Evolutionary conservation across 2,113 vertebrate species (phyloP).

Genomic region (Crypturellus undulatus): DNA sequence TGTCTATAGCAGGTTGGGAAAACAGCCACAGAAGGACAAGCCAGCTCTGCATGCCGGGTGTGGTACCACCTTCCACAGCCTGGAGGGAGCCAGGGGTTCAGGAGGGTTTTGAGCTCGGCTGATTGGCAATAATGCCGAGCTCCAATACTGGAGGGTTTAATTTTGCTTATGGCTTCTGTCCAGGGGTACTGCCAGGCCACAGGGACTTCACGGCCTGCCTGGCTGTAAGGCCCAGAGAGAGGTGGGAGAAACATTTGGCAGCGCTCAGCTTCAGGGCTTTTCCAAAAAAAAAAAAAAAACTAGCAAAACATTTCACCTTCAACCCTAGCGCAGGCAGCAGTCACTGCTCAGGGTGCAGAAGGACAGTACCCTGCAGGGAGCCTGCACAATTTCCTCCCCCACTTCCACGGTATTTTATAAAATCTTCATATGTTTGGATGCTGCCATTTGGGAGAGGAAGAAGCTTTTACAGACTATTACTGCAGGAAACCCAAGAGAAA

Average conservation of each 20-base stretch:
- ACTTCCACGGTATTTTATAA: not conserved
- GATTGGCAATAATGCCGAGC: not conserved
- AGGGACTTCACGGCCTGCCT: not conserved
- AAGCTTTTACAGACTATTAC: not conserved
- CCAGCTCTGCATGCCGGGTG: not conserved
- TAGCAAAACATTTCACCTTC: not conserved
- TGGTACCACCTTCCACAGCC: not conserved
- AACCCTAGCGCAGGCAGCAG: not conserved
- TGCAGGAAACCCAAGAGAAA: not conserved
- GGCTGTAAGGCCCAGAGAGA: rapidly evolving
- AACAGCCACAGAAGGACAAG: not conserved
- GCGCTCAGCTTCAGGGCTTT: not conserved
- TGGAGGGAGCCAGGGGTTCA: not conserved
- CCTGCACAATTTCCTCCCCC: not conserved
- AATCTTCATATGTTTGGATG: not conserved
- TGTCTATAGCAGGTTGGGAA: not conserved
- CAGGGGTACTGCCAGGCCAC: not conserved
- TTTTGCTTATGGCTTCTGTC: not conserved
- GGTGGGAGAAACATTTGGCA: not conserved
- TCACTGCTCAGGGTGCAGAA: not conserved
- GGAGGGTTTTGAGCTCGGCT: not conserved
- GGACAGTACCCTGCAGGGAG: rapidly evolving
- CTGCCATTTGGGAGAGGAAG: not conserved
- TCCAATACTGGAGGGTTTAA: not conserved
- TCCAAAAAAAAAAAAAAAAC: not conserved